Base-by-base conservation (phyloP, 2,113 vertebrate species). In the Mormyrus iriodes region DNA sequence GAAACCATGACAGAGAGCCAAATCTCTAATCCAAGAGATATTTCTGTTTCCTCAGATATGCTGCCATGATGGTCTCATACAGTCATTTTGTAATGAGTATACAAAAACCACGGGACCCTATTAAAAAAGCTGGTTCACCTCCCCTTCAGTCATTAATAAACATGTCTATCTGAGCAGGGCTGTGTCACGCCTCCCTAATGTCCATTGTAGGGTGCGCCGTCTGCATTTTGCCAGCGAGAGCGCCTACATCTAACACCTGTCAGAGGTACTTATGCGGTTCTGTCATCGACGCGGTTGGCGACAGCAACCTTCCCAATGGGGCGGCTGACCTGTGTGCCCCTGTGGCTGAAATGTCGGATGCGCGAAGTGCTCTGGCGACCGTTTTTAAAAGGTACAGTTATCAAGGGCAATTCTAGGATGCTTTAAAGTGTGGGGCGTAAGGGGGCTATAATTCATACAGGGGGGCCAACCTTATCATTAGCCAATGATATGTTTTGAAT, bases 11-110 rank as follows among this genome's bases (percentile, higher is more conserved):
- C 31, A 87, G 52, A 35, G 12, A 35, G 51, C 83, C 83, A 85
- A 42, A 73, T 49, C 44, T 76, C 21, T 27, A 49, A 88, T 51
- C 44, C 85, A 69, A 73, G 87, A 49, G 39, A 35, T 88, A 65
- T 73, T 48, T 73, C n/a, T 73, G 69, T 31, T 79, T 88, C 27
- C 39, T 88, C 73, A 55, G 49, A 88, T 42, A 79, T 53, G 49
- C 9, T 88, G 48, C 73, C 73, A 44, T n/a, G 49, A 39, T 55
- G 51, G n/a, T 55, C 51, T 44, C 49, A 82, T 88, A 73, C 48
- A 88, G 48, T 88, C 17, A 17, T 52, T 88, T n/a, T 88, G 27
- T 42, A n/a, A 82, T 44, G 0, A 44, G n/a, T 49, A n/a, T 35
- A 49, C 58, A 88, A 88, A 88, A 52, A 79, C 8, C 46, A 49